Evolutionary conservation across 2,113 vertebrate genomes (phyloP), one percentile per base, ranked within the genome.

Genomic region (Tautogolabrus adspersus): DNA sequence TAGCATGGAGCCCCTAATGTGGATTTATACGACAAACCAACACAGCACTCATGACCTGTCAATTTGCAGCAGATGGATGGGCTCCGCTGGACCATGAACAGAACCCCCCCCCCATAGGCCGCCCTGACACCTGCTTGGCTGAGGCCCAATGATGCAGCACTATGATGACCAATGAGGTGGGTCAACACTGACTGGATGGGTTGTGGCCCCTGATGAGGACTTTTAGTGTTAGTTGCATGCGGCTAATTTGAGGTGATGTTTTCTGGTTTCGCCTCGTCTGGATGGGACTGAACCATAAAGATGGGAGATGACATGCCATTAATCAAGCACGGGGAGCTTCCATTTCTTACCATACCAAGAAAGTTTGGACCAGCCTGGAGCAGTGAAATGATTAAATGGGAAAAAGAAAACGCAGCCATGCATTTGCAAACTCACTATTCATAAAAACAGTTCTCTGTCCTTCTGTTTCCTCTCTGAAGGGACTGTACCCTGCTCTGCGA

Each of bases 41-140:
- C 57, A 59, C 54, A 47, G 58, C 83, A 84, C 79, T 86, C 56
- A 74, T 26, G 12, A 79, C 66, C 77, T 87, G 83, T 84, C 83
- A 88, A 77, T 89, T 91, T 87, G 78, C 60, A 83, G 66, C 54
- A 91, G 81, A 91, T 87, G 71, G 55, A 91, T 91, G 15, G 40
- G 80, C 72, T 81, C 60, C 66, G 61, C 65, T 79, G 58, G 64
- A 77, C 70, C 56, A 16, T 81, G 83, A 70, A 57, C 9, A 55
- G 58, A 71, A n/a, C 51, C 9, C 30, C 63, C 76, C 64, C 61
- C 60, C 49, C 30, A 68, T 15, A 54, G 57, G 74, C 56, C 34
- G 8, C 49, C 72, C 63, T 40, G 64, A 84, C 81, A 86, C 77
- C 85, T 88, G 67, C 78, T 69, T 82, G 79, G 76, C 77, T 55